Conservation (phyloP, 2,797 vertebrate species). For the Cephalopachus bancanus region DNA sequence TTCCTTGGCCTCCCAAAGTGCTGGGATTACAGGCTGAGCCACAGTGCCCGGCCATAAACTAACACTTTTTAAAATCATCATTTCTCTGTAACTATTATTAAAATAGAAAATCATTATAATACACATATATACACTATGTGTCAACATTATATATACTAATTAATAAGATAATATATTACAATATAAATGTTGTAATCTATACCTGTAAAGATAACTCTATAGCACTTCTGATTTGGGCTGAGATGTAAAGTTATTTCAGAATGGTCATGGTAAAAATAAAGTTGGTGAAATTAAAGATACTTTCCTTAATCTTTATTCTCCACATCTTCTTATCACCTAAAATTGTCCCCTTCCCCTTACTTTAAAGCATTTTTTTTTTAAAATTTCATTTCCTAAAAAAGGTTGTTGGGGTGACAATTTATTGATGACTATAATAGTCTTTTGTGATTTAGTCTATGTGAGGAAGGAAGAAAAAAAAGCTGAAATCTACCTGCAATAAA, state of each 20-base stretch:
- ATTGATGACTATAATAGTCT: not conserved
- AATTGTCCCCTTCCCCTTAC: not conserved
- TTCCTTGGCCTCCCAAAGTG: too few relatives aligned
- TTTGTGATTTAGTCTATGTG: not conserved
- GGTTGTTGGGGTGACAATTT: not conserved
- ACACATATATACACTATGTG: not conserved
- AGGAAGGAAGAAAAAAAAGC: not conserved
- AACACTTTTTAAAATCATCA: not conserved
- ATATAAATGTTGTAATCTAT: not conserved
- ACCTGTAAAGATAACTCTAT: not conserved
- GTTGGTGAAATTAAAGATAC: not conserved
- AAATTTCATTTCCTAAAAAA: conserved; percentile 4
- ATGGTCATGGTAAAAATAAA: not conserved
- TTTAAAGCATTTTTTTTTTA: not conserved
- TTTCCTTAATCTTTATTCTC: not conserved
- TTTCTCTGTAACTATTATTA: too few relatives aligned
- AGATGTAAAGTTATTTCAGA: conserved; percentile 14
- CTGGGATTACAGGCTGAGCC: too few relatives aligned
- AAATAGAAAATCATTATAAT: not conserved
- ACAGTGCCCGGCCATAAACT: not conserved
- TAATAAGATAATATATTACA: not conserved
- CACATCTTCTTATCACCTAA: not conserved
- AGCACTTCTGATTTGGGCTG: not conserved
- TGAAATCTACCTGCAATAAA: too few relatives aligned
- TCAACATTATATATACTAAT: not conserved